Conservation (phyloP, 1,140 invertebrate genomes). For the Habropoda laboriosa region DNA sequence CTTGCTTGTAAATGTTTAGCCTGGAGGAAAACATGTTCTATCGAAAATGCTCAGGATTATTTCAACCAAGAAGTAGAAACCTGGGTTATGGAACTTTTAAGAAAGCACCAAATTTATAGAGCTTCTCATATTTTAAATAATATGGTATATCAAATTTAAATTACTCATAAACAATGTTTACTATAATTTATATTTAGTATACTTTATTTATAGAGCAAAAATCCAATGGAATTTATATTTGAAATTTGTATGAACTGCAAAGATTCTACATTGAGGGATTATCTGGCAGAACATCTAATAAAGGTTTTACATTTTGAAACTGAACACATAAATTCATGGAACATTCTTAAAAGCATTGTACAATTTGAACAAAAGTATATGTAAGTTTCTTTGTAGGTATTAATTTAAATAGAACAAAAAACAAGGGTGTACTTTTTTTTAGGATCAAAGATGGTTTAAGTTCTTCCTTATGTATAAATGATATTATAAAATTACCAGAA, state of each 20-base stretch:
- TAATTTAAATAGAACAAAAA: neutral
- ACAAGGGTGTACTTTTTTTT: conserved; percentile 28
- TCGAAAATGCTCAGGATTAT: conserved; percentile 81
- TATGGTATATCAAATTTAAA: conserved; percentile 71
- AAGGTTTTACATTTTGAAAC: conserved; percentile 79
- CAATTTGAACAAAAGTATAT: conserved; percentile 75
- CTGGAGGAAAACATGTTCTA: conserved; percentile 81
- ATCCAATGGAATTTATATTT: conserved; percentile 83
- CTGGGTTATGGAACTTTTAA: conserved; percentile 84
- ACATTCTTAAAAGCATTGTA: conserved; percentile 82
- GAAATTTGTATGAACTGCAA: conserved; percentile 81
- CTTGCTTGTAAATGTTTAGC: conserved; percentile 84
- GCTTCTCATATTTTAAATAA: conserved; percentile 85
- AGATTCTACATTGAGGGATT: conserved; percentile 83
- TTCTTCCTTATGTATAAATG: conserved; percentile 67
- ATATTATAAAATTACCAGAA: conserved; percentile 69
- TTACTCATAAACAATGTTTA: neutral
- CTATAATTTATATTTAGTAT: neutral
- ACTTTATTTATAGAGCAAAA: conserved; percentile 75
- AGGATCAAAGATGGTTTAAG: conserved; percentile 66
- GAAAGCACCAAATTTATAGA: conserved; percentile 85
- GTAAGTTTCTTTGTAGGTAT: conserved; percentile 56
- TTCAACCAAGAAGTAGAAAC: conserved; percentile 82
- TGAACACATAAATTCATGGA: conserved; percentile 82
- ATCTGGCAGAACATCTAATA: conserved; percentile 83